phyloP scores from a whole-genome alignment of 2,113 vertebrate genomes.

The Furnarius figulus region DNA sequence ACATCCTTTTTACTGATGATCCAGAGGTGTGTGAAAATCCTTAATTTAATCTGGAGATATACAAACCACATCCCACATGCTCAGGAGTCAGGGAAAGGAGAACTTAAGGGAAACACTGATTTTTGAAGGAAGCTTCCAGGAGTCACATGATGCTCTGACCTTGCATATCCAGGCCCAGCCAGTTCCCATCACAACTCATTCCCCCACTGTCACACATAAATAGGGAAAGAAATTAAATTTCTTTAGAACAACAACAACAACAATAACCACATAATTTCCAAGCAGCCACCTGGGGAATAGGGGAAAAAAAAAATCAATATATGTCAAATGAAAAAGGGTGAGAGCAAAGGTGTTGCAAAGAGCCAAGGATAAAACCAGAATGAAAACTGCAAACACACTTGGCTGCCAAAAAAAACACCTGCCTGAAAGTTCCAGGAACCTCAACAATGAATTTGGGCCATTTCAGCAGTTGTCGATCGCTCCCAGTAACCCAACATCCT shows the following conservation, averaged over 20 bases:
- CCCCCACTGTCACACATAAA: neutral
- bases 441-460: neutral
- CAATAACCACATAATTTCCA: neutral
- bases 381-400: neutral
- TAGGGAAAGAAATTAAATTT: conserved; percentile 23
- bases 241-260: neutral
- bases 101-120: neutral
- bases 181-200: neutral
- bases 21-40: neutral
- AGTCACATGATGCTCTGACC: rapidly evolving
- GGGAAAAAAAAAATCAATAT: neutral
- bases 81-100: neutral
- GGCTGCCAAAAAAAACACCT: neutral
- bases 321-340: neutral
- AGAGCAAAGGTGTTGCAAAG: neutral
- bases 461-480: neutral
- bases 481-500: neutral
- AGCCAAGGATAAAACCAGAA: conserved; percentile 15
- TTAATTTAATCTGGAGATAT: neutral
- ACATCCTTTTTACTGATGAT: neutral
- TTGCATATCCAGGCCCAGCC: neutral
- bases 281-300: neutral
- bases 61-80: neutral
- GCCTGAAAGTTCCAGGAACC: conserved; percentile 2
- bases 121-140: neutral